Evolutionary conservation across 2,888 invertebrate species (phyloP).

Genomic region (Dicyrtoma fusca): DNA sequence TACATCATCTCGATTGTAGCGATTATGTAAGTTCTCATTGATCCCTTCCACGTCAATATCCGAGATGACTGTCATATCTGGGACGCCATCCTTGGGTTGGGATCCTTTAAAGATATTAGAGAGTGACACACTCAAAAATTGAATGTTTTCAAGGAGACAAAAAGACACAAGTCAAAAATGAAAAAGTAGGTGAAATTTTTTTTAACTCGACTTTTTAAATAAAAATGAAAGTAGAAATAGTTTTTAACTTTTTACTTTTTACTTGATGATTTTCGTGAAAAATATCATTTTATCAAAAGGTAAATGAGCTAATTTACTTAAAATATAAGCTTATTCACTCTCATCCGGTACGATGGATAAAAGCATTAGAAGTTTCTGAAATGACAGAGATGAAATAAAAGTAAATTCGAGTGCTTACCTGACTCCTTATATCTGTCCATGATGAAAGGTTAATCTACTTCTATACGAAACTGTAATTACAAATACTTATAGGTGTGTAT

Average conservation of each 20-base stretch:
- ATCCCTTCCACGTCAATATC: slow-evolving; percentile 87
- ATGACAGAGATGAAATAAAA: too few species aligned
- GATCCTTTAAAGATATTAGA: not conserved
- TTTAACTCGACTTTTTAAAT: slow-evolving; percentile 7
- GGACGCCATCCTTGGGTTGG: slow-evolving; percentile 72
- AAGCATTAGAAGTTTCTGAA: too few species aligned
- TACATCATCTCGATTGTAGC: slow-evolving; percentile 81
- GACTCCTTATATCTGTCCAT: slow-evolving; percentile 30
- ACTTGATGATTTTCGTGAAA: too few species aligned
- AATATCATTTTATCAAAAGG: too few species aligned
- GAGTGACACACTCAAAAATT: not conserved
- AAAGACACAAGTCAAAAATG: not conserved
- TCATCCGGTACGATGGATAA: too few species aligned
- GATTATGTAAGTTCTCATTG: slow-evolving; percentile 80
- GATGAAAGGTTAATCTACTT: not conserved
- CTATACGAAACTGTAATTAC: too few species aligned
- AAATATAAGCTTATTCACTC: too few species aligned
- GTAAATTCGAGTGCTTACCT: too few species aligned
- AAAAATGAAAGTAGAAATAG: too few species aligned
- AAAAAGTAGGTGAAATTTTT: not conserved
- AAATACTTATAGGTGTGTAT: too few species aligned
- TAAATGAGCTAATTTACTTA: too few species aligned
- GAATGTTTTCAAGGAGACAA: not conserved
- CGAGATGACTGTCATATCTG: slow-evolving; percentile 89
- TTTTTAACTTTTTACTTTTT: too few species aligned